Evolutionary conservation across 2,888 invertebrate genomes (phyloP), one percentile per base, ranked within the genome.

Genomic region (Athalia rosae): DNA sequence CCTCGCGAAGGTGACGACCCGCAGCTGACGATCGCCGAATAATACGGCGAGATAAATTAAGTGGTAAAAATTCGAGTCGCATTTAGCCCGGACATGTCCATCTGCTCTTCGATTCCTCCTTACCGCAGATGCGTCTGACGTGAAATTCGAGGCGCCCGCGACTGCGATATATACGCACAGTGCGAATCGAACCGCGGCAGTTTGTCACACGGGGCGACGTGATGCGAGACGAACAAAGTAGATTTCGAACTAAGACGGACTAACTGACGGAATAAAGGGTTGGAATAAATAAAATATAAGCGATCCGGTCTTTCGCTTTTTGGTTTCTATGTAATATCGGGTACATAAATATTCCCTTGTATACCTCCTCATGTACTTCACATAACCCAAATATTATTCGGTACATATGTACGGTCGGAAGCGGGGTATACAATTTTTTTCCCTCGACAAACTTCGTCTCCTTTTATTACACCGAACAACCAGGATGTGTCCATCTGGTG

Each of bases 91-190:
- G 81, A 85, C 83, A 82, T 85, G 87, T 85, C 87, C 87, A 87
- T 87, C 87, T 86, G 87, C 85, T 85, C 84, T 80, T 61, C 79
- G n/a, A 47, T 11, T 62, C 15, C 45, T 71, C 48, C 83, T 86
- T 87, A 28, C 28, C 28, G 28, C 28, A 28, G 28, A 28, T 28
- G 28, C 28, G 28, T 28, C 28, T 28, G 28, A 28, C 28, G 85
- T 87, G 85, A 86, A 87, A 87, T 87, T 87, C 87, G 86, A 87
- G 85, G 77, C 62, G 71, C 79, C 79, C 28, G n/a, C n/a, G n/a
- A n/a, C n/a, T n/a, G n/a, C n/a, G n/a, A n/a, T 28, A 28, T 28
- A 28, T 28, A 28, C 28, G 28, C 28, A 2, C 28, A 28, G 28
- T 28, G 28, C 28, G 28, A 28, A 28, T 28, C 28, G 28, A 28